These are phyloP conservation scores for Pagetopsis macropterus DNA, from an alignment of 2,797 vertebrate species.

Conservation along the genomic window DNA sequence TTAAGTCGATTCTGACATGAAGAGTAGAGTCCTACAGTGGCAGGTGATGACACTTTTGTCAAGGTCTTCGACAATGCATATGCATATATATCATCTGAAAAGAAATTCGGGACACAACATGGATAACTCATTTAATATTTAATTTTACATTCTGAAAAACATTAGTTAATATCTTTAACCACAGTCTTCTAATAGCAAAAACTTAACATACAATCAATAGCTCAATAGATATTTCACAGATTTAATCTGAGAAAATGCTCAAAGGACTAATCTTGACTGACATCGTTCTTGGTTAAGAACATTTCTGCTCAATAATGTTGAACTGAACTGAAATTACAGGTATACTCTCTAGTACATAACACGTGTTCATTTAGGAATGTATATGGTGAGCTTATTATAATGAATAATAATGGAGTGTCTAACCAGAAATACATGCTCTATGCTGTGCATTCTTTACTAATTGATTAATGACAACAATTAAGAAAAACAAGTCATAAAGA, in stretches of 20 bases:
- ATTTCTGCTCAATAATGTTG: background rate
- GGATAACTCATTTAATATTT: background rate
- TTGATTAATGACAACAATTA: background rate
- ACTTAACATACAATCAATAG: background rate
- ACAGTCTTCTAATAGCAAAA: background rate
- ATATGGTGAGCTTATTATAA: background rate
- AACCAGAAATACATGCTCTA: background rate
- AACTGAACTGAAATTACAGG: background rate
- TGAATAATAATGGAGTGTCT: no score
- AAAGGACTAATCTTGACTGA: background rate
- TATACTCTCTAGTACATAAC: background rate
- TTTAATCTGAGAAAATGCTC: background rate
- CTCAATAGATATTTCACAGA: background rate
- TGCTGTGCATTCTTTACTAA: background rate
- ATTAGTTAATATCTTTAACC: background rate
- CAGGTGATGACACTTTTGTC: conserved; percentile 86
- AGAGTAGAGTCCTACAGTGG: conserved; percentile 92
- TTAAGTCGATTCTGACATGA: conserved; percentile 87
- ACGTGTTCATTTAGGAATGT: background rate
- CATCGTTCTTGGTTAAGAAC: background rate
- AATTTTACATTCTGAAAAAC: background rate
- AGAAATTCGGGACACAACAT: conserved; percentile 9
- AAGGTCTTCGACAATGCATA: conserved; percentile 89
- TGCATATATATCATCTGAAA: conserved; percentile 86
- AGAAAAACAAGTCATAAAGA: background rate